A percentile compares a stretch with the other conserved stretches of the same genome.
Conservation (phyloP, 2,113 vertebrate species). For the Octodon degus region DNA sequence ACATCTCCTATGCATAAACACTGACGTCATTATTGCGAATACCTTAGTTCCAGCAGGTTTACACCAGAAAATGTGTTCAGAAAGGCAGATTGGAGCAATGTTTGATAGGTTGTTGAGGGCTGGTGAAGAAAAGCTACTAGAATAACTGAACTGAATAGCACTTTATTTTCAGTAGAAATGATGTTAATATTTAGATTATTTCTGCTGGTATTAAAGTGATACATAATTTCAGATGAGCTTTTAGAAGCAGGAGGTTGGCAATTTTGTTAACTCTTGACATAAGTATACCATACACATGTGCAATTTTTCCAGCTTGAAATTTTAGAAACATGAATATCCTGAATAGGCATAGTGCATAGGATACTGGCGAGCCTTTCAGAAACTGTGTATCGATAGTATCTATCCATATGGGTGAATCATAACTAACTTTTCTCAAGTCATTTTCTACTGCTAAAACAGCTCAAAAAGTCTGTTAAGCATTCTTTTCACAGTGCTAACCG, state of each 20-base stretch:
- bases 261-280: constrained; percentile 41
- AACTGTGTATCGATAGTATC: constrained; percentile 14
- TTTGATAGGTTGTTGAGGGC: constrained; percentile 25
- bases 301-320: constrained; percentile 3
- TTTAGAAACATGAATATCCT: constrained; percentile 4
- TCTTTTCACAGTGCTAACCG: constrained; percentile 22
- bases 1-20: background rate
- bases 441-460: constrained; percentile 45
- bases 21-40: constrained; percentile 31
- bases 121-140: background rate
- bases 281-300: background rate
- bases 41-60: constrained; percentile 39
- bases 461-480: background rate
- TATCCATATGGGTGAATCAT: constrained; percentile 13
- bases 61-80: background rate
- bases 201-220: constrained; percentile 26
- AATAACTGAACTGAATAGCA: constrained; percentile 33
- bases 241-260: constrained; percentile 12
- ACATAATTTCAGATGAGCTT: background rate
- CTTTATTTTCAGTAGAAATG: constrained; percentile 28
- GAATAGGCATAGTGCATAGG: background rate
- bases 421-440: background rate
- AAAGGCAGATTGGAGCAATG: background rate
- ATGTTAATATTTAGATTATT: constrained; percentile 44
- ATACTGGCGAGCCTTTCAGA: background rate